Conservation (phyloP, 2,113 vertebrate species). For the Gobiocypris rarus region DNA sequence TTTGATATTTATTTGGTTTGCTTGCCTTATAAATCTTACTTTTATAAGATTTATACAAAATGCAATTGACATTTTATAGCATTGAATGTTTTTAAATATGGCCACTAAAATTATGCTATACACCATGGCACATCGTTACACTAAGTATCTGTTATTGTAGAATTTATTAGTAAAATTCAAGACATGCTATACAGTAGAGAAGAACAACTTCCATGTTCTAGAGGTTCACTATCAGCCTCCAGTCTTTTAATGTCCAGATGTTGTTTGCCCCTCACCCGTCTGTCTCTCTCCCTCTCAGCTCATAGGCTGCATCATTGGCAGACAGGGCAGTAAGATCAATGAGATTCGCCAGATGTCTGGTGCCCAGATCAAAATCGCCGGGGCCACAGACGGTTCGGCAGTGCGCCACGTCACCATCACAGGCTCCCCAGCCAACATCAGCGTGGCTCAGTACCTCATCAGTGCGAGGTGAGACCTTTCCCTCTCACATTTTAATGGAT, state of each 20-base stretch:
- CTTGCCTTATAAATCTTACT: neutral
- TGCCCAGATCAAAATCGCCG: conserved; percentile 96
- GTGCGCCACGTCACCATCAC: conserved; percentile 93
- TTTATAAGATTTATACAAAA: neutral
- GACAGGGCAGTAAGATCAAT: conserved; percentile 97
- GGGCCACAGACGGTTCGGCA: conserved; percentile 89
- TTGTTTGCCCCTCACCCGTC: conserved; percentile 54
- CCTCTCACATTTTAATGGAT: neutral
- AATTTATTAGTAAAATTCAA: neutral
- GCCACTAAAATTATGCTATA: neutral
- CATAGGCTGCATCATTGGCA: conserved; percentile 96
- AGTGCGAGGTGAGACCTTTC: conserved; percentile 87
- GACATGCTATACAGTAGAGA: neutral
- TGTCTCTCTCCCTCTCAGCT: conserved; percentile 75
- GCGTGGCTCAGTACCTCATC: conserved; percentile 95
- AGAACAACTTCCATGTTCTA: conserved; percentile 5
- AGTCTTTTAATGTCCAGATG: conserved; percentile 31
- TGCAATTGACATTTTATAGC: neutral
- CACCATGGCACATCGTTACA: neutral
- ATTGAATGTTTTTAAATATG: neutral
- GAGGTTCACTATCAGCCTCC: neutral
- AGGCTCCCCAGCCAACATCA: conserved; percentile 91
- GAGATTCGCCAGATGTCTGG: conserved; percentile 97
- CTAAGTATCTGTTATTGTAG: conserved; percentile 3
- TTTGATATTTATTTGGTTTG: neutral